Base-by-base conservation (phyloP, 2,888 invertebrate species). In the Cyrtodaria siliqua region DNA sequence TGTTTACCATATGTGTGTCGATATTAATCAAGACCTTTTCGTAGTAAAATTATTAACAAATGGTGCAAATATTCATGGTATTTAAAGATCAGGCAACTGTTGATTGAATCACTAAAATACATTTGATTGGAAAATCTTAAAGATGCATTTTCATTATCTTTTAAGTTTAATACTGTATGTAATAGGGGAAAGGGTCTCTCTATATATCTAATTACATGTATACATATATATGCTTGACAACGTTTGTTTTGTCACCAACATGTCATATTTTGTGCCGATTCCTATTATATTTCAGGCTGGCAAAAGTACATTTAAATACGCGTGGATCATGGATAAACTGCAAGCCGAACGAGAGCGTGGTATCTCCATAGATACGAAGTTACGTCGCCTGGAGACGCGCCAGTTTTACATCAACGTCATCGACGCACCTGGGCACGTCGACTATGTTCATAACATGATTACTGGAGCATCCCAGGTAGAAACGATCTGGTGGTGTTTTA, bases 271-370 rank as follows among this genome's bases (percentile, higher is more conserved):
- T 12, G 18, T 12, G 9, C 12, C 18, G 12, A n/a, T n/a, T n/a
- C n/a, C n/a, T n/a, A n/a, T n/a, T n/a, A n/a, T n/a, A n/a, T 42
- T 42, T 20, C 55, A 85, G 85, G 82, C 81, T 1, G 83, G 83
- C 18, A 85, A 83, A 38, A 59, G 61, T 18, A 62, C 80, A 0
- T 77, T 63, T 24, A 85, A 83, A 44, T 85, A 80, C 27, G 83
- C 85, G 3, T 85, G 85, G 85, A 66, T 85, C 20, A 82, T 85
- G 85, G 85, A 85, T 75, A 82, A 83, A 61, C 60, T 85, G 6
- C 79, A 82, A 49, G 78, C 80, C 9, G 85, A 85, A 50, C 57
- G 85, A 52, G 80, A 85, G 29, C 73, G 79, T 27, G 80, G 83
- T 12, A 76, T 82, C 14, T 83, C 85, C 18, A 85, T 85, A 27